Percentiles rank a stretch among this genome's conserved stretches.
Evolutionary conservation across 2,797 vertebrate species (phyloP).

Genomic region (Fratercula arctica): DNA sequence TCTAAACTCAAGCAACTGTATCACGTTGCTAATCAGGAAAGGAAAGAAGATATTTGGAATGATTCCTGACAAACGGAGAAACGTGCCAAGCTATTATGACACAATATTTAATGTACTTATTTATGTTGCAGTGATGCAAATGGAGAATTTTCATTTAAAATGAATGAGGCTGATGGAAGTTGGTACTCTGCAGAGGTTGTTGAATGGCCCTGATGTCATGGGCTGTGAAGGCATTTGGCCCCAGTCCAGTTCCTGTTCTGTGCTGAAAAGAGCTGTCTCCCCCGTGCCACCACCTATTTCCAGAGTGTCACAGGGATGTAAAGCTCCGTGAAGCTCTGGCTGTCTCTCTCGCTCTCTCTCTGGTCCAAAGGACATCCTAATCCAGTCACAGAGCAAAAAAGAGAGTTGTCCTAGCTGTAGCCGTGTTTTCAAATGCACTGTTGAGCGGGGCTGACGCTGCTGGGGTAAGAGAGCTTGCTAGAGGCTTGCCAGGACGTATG

Average conservation of each 20-base stretch:
- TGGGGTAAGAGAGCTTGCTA: neutral
- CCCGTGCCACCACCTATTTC: neutral
- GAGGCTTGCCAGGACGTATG: neutral
- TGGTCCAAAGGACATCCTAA: neutral
- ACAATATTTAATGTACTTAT: neutral
- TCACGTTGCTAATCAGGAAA: neutral
- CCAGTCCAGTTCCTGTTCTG: neutral
- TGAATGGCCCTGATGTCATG: neutral
- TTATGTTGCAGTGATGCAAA: neutral
- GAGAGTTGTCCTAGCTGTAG: neutral
- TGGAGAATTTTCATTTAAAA: neutral
- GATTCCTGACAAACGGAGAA: neutral
- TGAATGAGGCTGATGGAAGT: neutral
- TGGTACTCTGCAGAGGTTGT: neutral
- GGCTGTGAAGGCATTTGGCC: neutral
- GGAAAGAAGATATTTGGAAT: neutral
- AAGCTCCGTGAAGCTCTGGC: neutral
- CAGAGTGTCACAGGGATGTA: neutral
- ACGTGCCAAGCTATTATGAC: neutral
- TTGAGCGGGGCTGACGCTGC: rapidly evolving
- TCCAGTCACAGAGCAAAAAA: neutral
- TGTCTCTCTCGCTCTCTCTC: neutral
- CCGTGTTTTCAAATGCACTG: neutral
- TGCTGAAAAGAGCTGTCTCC: neutral
- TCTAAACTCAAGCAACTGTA: neutral